Percentiles rank a stretch among this genome's conserved stretches.
phyloP scores from a whole-genome alignment of 2,113 vertebrate species.

The Vombatus ursinus region DNA sequence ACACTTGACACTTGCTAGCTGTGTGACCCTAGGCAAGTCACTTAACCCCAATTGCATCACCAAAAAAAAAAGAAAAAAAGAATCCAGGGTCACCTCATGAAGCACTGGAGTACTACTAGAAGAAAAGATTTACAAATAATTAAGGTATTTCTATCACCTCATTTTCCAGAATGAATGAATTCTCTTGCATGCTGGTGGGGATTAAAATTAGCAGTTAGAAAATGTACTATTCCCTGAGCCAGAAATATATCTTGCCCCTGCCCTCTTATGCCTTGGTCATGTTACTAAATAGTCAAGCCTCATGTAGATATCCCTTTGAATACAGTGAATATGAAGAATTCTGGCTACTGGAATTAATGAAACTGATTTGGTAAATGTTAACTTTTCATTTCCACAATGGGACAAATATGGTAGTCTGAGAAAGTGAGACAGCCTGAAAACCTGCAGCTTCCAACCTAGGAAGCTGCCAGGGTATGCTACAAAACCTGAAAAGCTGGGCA shows the following conservation, averaged over 20 bases:
- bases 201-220: slow-evolving; percentile 16
- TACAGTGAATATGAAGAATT: neutral
- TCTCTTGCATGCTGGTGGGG: neutral
- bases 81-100: neutral
- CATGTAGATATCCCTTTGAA: neutral
- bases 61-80: neutral
- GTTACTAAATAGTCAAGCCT: neutral
- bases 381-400: too few species aligned
- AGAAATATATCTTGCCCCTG: neutral
- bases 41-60: too few species aligned
- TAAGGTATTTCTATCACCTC: neutral
- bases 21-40: too few species aligned
- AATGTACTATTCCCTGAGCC: neutral
- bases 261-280: neutral
- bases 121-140: neutral
- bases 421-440: too few species aligned
- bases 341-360: neutral
- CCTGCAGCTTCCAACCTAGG: neutral
- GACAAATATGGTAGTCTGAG: neutral
- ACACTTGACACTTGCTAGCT: too few species aligned
- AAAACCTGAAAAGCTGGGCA: neutral
- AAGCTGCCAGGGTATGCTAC: neutral
- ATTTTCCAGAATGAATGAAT: neutral
- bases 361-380: too few species aligned
- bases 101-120: neutral